phyloP scores from a whole-genome alignment of 2,113 vertebrate genomes.

The Rhinopithecus roxellana region DNA sequence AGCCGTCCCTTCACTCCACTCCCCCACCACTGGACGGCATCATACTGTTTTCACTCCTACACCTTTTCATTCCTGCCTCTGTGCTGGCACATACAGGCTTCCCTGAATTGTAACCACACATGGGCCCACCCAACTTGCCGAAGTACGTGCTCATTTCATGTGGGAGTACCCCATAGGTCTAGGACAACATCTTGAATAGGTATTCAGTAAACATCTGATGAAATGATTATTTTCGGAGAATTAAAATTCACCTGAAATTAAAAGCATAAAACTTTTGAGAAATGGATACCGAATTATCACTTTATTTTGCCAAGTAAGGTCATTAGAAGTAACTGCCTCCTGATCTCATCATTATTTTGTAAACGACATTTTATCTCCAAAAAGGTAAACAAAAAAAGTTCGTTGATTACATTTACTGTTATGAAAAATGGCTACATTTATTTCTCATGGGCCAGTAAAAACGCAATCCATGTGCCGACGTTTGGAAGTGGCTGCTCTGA shows the following conservation, averaged over 20 bases:
- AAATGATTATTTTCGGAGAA: background rate
- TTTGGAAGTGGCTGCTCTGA: background rate
- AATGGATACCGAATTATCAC: background rate
- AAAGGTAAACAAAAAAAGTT: background rate
- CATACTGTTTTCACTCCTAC: rapidly evolving
- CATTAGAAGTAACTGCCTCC: background rate
- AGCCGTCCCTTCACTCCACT: background rate
- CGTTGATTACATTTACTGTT: background rate
- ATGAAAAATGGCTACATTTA: background rate
- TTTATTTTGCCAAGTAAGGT: background rate
- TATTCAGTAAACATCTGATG: background rate
- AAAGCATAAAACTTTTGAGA: slow-evolving; percentile 23
- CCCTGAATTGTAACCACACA: background rate
- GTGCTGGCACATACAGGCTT: background rate
- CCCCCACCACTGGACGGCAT: background rate
- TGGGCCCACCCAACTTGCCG: background rate
- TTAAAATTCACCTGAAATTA: background rate
- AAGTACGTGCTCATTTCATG: background rate
- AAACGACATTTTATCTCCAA: background rate
- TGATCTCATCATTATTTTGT: background rate
- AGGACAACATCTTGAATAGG: background rate
- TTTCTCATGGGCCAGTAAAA: background rate
- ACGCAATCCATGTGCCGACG: rapidly evolving
- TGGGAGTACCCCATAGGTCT: background rate
- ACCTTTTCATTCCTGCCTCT: background rate